Conservation (phyloP, 2,113 vertebrate genomes). For the Forbesichthys papilliferus region DNA sequence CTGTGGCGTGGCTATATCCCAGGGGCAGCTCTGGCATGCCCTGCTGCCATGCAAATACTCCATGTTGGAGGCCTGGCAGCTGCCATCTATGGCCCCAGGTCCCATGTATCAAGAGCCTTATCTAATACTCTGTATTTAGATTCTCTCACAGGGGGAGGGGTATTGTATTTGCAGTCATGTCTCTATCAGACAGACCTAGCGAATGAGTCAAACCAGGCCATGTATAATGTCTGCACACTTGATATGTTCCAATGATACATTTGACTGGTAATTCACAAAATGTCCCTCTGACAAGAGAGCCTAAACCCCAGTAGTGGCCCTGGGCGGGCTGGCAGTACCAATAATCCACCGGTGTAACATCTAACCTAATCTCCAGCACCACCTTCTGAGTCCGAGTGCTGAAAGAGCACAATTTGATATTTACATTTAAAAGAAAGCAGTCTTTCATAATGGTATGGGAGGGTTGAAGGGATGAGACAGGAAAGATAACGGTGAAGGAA, state of each 20-base stretch:
- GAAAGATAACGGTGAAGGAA: conserved; percentile 59
- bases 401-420: conserved; percentile 57
- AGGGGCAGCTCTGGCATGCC: conserved; percentile 61
- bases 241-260: conserved; percentile 44
- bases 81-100: conserved; percentile 16
- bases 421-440: conserved; percentile 59
- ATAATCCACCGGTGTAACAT: conserved; percentile 37
- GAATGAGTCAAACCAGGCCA: conserved; percentile 27
- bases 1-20: conserved; percentile 53
- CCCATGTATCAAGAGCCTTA: conserved; percentile 35
- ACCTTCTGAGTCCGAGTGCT: conserved; percentile 25
- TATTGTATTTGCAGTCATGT: conserved; percentile 6
- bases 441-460: conserved; percentile 49
- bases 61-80: conserved; percentile 34
- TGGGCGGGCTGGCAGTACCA: conserved; percentile 26
- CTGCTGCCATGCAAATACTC: conserved; percentile 20
- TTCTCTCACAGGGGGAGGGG: background rate
- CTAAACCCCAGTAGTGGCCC: background rate
- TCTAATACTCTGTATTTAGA: conserved; percentile 8
- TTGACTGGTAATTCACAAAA: conserved; percentile 35
- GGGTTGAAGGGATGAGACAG: conserved; percentile 48
- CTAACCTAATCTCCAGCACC: conserved; percentile 47
- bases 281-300: conserved; percentile 1
- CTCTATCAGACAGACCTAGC: conserved; percentile 3
- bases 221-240: conserved; percentile 17